These are phyloP conservation scores for Melanogrammus aeglefinus DNA, from an alignment of 2,797 vertebrate species.

Conservation along the genomic window DNA sequence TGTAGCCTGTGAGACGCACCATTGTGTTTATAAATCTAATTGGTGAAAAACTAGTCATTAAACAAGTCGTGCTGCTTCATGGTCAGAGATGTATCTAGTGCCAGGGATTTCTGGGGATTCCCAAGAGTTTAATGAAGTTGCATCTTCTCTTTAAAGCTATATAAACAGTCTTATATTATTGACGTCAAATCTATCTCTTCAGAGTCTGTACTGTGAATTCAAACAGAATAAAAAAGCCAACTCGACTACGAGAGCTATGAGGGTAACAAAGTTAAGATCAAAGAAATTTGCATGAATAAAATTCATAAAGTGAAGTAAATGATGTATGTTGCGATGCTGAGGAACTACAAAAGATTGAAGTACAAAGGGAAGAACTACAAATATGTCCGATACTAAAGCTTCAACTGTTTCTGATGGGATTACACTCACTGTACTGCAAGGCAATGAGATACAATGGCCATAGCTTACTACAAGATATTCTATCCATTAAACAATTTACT, in stretches of 20 bases:
- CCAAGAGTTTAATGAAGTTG: no score
- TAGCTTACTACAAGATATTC: neutral
- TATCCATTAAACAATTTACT: neutral
- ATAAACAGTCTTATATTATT: no score
- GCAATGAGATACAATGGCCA: neutral
- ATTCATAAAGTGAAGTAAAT: neutral
- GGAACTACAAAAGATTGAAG: slow-evolving; percentile 1
- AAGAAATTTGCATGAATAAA: neutral
- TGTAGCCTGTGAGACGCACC: no score
- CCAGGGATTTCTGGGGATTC: no score
- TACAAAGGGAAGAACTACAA: neutral
- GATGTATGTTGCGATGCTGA: neutral
- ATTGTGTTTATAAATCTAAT: no score
- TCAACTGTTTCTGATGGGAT: neutral
- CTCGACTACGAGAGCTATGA: neutral
- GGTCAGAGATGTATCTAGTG: no score
- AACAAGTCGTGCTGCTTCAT: no score
- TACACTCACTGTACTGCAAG: neutral
- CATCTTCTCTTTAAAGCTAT: no score
- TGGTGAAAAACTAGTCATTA: no score
- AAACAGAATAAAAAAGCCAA: neutral
- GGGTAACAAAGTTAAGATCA: neutral
- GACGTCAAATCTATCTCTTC: neutral
- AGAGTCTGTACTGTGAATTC: neutral
- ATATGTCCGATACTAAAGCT: neutral